Conservation (phyloP, 2,113 vertebrate genomes). For the Charadrius vociferus region DNA sequence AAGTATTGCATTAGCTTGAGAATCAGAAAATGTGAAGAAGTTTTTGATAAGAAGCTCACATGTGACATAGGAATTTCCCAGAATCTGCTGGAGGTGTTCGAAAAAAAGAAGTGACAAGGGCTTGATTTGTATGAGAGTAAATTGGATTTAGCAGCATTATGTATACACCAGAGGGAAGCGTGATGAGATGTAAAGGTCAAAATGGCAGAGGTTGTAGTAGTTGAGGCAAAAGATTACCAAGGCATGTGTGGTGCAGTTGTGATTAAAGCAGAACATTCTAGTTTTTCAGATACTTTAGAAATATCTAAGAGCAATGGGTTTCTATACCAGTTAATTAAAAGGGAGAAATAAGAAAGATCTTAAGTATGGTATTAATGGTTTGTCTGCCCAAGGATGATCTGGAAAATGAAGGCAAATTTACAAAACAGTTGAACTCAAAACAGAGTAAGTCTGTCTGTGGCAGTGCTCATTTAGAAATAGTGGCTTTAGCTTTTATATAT, state of each 20-base stretch:
- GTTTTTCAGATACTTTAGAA: not conserved
- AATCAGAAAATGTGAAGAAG: not conserved
- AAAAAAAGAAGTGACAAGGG: not conserved
- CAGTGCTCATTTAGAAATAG: not conserved
- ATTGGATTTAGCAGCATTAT: not conserved
- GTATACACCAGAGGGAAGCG: not conserved
- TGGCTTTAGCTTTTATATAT: not conserved
- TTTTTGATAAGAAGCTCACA: not conserved
- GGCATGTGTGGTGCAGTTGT: not conserved
- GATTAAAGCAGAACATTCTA: not conserved
- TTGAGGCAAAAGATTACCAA: not conserved
- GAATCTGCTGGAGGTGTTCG: not conserved
- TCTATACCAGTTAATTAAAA: not conserved
- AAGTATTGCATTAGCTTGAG: not conserved
- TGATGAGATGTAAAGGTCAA: not conserved
- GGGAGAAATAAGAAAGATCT: not conserved
- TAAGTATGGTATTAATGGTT: not conserved
- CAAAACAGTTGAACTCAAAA: not conserved
- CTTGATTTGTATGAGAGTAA: not conserved
- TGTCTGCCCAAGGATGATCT: not conserved
- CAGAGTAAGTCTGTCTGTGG: not conserved
- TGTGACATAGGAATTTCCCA: not conserved
- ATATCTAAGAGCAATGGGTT: not conserved
- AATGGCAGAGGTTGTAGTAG: not conserved
- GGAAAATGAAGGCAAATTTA: not conserved